These are phyloP conservation scores for Colletes gigas DNA, from an alignment of 1,140 invertebrate genomes.

Conservation along the genomic window DNA sequence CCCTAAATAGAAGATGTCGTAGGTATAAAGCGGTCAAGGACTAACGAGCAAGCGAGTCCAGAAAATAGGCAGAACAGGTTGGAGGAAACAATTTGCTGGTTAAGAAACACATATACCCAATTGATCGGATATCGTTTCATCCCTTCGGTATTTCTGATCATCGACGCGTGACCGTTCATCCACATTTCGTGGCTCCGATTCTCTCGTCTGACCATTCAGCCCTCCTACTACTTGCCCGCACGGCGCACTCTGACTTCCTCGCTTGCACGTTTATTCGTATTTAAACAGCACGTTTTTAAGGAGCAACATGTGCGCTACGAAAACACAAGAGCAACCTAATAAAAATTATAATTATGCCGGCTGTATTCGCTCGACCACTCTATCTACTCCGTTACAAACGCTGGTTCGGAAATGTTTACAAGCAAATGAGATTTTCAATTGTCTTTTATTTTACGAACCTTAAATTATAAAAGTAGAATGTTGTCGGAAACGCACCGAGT, in stretches of 20 bases:
- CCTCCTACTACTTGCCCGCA: conserved; percentile 16
- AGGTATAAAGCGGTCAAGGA: conserved; percentile 62
- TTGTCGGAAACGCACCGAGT: too few species aligned
- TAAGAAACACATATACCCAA: conserved; percentile 46
- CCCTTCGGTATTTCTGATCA: conserved; percentile 51
- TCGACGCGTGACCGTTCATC: conserved; percentile 20
- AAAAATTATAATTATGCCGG: too few species aligned
- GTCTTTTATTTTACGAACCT: too few species aligned
- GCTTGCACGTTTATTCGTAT: neutral
- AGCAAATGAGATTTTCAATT: too few species aligned
- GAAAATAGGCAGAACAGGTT: conserved; percentile 55
- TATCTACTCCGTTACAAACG: too few species aligned
- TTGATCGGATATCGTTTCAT: conserved; percentile 55
- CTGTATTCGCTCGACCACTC: too few species aligned
- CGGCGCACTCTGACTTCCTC: neutral
- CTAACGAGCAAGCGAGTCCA: conserved; percentile 55
- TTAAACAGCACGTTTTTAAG: neutral
- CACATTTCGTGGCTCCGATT: conserved; percentile 10
- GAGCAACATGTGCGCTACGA: too few species aligned
- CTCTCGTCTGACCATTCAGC: conserved; percentile 42
- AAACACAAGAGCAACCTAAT: too few species aligned
- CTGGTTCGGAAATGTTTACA: too few species aligned
- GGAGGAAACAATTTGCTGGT: conserved; percentile 34
- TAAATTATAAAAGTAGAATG: too few species aligned
- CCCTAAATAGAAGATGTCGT: conserved; percentile 48